Conservation (phyloP, 2,113 vertebrate genomes). For the Sula dactylatra region DNA sequence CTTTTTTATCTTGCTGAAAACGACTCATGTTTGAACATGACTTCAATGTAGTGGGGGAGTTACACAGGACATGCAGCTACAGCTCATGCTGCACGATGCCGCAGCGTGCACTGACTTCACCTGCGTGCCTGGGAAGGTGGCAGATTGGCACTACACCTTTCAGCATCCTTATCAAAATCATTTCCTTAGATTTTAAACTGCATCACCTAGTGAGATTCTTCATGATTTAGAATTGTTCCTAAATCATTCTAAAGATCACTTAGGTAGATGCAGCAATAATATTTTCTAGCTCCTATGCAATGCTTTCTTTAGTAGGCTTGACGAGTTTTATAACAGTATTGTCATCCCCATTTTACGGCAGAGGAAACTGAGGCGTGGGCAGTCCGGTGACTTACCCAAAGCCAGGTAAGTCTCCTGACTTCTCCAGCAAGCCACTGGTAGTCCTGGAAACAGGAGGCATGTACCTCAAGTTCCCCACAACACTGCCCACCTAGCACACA, state of each 20-base stretch:
- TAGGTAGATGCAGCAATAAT: background rate
- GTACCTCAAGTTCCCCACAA: background rate
- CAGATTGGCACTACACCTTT: no score
- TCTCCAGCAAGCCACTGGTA: background rate
- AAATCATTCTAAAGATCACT: background rate
- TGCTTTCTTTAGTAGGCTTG: background rate
- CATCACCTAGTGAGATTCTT: background rate
- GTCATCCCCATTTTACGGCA: background rate
- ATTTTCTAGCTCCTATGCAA: background rate
- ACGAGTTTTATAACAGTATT: rapidly evolving
- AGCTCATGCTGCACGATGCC: background rate
- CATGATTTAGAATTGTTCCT: background rate
- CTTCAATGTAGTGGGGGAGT: background rate
- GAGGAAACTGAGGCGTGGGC: background rate
- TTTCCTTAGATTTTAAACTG: background rate
- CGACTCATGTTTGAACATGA: background rate
- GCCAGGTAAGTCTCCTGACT: no score
- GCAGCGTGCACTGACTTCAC: background rate
- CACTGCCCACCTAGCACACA: background rate
- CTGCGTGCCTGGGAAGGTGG: rapidly evolving
- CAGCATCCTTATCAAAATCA: background rate
- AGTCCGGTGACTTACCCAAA: rapidly evolving
- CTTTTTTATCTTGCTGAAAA: background rate
- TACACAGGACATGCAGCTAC: background rate
- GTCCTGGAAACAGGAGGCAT: background rate